Evolutionary conservation across 2,113 vertebrate genomes (phyloP).

Genomic region (Jacana jacana): DNA sequence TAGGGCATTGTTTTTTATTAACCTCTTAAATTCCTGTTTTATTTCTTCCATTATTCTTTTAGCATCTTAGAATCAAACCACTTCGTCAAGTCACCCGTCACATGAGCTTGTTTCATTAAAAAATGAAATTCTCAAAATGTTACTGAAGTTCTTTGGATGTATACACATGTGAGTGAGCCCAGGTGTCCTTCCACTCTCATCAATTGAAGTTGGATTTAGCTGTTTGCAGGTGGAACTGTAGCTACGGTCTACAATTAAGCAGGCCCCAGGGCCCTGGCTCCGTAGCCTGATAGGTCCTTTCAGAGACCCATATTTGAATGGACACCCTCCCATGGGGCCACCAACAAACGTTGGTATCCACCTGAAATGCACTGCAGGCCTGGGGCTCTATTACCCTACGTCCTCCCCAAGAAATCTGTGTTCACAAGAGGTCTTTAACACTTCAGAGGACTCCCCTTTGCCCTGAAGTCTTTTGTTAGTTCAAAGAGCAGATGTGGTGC

Average conservation of each 20-base stretch:
- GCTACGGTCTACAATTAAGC: too few relatives aligned
- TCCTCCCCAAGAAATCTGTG: background rate
- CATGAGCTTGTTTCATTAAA: background rate
- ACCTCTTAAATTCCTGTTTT: background rate
- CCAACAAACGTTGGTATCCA: background rate
- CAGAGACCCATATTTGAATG: background rate
- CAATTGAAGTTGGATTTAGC: background rate
- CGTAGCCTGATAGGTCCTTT: background rate
- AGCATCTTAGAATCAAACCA: background rate
- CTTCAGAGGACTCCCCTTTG: slow-evolving; percentile 29
- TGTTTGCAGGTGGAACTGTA: background rate
- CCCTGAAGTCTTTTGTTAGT: slow-evolving; percentile 4
- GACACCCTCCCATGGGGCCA: background rate
- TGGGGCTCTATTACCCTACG: background rate
- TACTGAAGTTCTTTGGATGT: background rate
- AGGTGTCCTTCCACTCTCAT: background rate
- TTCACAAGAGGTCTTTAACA: background rate
- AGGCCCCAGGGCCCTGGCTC: rapidly evolving
- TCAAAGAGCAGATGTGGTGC: slow-evolving; percentile 30
- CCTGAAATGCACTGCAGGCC: background rate
- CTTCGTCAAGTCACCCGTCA: background rate
- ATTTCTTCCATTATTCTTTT: slow-evolving; percentile 3
- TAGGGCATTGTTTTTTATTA: background rate
- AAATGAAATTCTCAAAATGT: background rate
- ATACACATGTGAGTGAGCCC: background rate